Percentiles rank a stretch among this genome's conserved stretches.
These are phyloP conservation scores for Embidobia sp. DNA, from an alignment of 2,888 invertebrate species.

Conservation along the genomic window DNA sequence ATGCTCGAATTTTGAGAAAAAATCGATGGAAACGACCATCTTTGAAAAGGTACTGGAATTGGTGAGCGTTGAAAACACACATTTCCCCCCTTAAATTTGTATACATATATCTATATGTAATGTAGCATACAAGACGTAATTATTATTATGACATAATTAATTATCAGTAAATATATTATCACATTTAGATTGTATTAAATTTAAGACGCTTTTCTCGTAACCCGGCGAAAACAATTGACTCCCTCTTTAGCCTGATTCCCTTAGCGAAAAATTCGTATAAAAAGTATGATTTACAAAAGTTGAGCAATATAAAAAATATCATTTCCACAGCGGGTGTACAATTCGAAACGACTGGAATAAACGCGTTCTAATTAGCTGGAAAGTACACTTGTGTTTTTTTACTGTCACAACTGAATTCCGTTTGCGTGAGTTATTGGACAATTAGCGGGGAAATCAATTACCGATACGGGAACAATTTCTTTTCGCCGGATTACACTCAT, in stretches of 20 bases:
- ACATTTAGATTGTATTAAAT: constrained; percentile 82
- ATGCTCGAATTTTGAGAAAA: constrained; percentile 28
- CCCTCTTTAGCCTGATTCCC: too few species aligned
- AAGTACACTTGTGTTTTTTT: too few species aligned
- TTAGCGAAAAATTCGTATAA: too few species aligned
- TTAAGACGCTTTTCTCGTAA: constrained; percentile 71
- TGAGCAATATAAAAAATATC: too few species aligned
- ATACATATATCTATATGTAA: constrained; percentile 61
- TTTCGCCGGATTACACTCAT: constrained; percentile 47
- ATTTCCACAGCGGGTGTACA: too few species aligned
- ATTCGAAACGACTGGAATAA: too few species aligned
- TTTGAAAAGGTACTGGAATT: constrained; percentile 21
- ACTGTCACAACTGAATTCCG: too few species aligned
- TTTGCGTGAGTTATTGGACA: too few species aligned
- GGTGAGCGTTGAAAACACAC: constrained; percentile 37
- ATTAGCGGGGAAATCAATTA: constrained; percentile 1
- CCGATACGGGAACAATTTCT: constrained; percentile 33
- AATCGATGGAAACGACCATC: too few species aligned
- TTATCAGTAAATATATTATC: constrained; percentile 81
- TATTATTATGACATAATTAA: constrained; percentile 73
- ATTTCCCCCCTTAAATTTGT: constrained; percentile 51
- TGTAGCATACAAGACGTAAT: constrained; percentile 65
- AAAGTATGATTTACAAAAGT: too few species aligned
- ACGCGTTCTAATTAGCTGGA: too few species aligned
- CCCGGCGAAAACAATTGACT: constrained; percentile 50